These are phyloP conservation scores for Morone chrysops DNA, from an alignment of 2,113 vertebrate genomes.

Conservation along the genomic window DNA sequence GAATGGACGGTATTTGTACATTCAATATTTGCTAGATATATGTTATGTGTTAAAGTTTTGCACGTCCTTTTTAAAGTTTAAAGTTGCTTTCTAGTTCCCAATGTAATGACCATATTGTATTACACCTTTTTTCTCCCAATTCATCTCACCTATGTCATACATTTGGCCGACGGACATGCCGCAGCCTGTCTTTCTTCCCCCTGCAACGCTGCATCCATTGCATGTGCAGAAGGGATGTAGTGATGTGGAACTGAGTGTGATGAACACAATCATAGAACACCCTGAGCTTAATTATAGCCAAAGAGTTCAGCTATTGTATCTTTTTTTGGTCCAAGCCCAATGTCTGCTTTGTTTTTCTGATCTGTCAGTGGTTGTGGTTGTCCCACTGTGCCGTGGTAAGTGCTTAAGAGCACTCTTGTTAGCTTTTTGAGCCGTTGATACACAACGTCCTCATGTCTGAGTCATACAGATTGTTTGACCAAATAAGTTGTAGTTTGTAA, in stretches of 20 bases:
- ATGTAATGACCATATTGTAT: conserved; percentile 16
- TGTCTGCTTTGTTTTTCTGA: conserved; percentile 2
- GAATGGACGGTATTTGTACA: not conserved
- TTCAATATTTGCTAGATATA: not conserved
- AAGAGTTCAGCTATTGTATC: conserved; percentile 27
- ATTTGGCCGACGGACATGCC: conserved; percentile 33
- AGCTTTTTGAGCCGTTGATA: conserved; percentile 5
- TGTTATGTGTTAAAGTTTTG: not conserved
- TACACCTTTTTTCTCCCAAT: conserved; percentile 43
- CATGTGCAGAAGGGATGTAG: conserved; percentile 37
- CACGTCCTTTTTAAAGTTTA: not conserved
- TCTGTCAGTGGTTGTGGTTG: conserved; percentile 14
- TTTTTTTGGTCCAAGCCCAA: conserved; percentile 5
- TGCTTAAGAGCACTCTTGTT: conserved; percentile 10
- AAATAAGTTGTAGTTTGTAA: conserved; percentile 13
- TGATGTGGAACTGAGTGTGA: conserved; percentile 38
- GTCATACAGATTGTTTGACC: not conserved
- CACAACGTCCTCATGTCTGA: conserved; percentile 1
- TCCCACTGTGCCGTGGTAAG: not conserved
- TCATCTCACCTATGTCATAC: conserved; percentile 53
- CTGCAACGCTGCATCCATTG: conserved; percentile 21
- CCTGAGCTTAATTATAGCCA: conserved; percentile 36
- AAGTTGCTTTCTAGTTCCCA: conserved; percentile 14
- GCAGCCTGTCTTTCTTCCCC: conserved; percentile 23
- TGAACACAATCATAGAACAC: conserved; percentile 38